Evolutionary conservation across 1,140 invertebrate species (phyloP).

Genomic region (Drosophila athabasca): DNA sequence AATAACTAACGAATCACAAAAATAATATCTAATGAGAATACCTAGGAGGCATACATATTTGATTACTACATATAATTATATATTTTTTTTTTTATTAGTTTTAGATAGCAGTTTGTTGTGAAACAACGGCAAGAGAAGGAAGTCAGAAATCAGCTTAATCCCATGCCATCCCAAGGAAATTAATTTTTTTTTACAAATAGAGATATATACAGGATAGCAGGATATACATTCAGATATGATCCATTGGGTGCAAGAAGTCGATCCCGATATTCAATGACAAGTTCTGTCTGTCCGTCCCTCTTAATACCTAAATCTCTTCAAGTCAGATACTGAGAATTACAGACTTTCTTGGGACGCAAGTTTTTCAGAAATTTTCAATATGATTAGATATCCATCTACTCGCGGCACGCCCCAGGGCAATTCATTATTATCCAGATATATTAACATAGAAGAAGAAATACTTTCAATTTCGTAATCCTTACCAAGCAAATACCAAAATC

Average conservation of each 20-base stretch:
- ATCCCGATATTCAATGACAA: neutral
- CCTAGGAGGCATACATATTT: conserved; percentile 9
- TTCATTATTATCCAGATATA: conserved; percentile 29
- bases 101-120: conserved; percentile 45
- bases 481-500: conserved; percentile 9
- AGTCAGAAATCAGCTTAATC: neutral
- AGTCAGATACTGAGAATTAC: too few species aligned
- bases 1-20: conserved; percentile 25
- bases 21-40: conserved; percentile 34
- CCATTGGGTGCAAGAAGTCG: too few species aligned
- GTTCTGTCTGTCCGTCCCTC: too few species aligned
- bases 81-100: conserved; percentile 16
- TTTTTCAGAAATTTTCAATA: too few species aligned
- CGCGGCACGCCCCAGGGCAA: neutral
- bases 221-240: too few species aligned
- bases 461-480: conserved; percentile 33
- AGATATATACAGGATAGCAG: neutral
- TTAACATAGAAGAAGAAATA: conserved; percentile 41
- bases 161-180: too few species aligned
- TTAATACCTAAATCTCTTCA: neutral
- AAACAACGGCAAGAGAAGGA: conserved; percentile 32
- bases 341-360: too few species aligned
- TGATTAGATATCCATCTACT: conserved; percentile 12
- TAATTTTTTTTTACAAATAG: too few species aligned
- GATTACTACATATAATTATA: neutral